Evolutionary conservation across 1,140 invertebrate species (phyloP), one percentile per base, ranked within the genome.

Genomic region (Euschistus heros): DNA sequence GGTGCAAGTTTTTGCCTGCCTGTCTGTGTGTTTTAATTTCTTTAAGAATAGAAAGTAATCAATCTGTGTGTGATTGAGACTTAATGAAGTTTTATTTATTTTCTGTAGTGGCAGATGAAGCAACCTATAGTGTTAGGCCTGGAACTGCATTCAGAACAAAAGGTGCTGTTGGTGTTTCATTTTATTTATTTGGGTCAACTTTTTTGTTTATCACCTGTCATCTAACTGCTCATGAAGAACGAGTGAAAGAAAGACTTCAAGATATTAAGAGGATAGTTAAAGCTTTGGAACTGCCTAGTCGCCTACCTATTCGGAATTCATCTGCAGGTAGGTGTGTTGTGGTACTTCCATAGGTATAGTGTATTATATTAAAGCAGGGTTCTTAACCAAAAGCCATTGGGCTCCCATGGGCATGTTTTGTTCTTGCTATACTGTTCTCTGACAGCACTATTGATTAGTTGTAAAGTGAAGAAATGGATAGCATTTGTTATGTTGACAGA

Each of bases 131-230:
- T 13, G 90, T 92, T n/a, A 79, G 93, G 70, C 87, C 91, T 0
- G 90, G 86, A 0, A 90, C 86, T 52, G 88, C 88, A 0, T 91
- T 95, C 72, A 83, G 90, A 65, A 97, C 93, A 0, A 97, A 97
- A 78, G 94, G 93, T 7, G 92, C 91, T 15, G 84, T 96, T 18
- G 92, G 88, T 0, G 85, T 94, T 69, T 87, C 86, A 13, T 89
- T 97, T 71, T 87, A 88, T 68, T 75, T 97, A 17, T 97, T 97
- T 76, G 94, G 94, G 2, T 94, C 92, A 0, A 92, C 91, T 20
- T 92, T 95, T 75, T 78, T 97, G 7, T 97, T 97, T 74, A 86
- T 97, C 0, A 95, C 92, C 14, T 91, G 89, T 24, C 94, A 97
- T 80, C 81, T 97, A 68, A 92, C 91, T 0, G 91, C 92, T 24